These are phyloP conservation scores for Sepioteuthis lessoniana DNA, from an alignment of 2,888 invertebrate genomes.

Conservation along the genomic window DNA sequence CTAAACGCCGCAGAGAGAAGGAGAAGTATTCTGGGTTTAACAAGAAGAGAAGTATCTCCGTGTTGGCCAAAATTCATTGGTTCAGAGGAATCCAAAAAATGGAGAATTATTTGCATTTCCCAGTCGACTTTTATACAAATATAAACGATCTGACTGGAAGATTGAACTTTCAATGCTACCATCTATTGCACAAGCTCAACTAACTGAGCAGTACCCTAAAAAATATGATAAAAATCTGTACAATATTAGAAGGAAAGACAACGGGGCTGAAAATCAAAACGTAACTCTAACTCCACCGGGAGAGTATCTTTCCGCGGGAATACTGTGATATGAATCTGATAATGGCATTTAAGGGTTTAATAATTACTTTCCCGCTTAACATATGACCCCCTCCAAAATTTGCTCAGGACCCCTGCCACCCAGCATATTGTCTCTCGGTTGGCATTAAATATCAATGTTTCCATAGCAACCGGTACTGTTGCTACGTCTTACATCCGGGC, in stretches of 20 bases:
- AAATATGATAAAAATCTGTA: neutral
- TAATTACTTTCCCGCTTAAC: neutral
- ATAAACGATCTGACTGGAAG: neutral
- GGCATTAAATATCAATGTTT: slow-evolving; percentile 23
- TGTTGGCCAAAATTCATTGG: no score
- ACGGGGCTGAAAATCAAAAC: neutral
- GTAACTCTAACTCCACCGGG: neutral
- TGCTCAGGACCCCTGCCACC: neutral
- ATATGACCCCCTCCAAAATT: slow-evolving; percentile 14
- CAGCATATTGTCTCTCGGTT: neutral
- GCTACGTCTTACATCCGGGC: slow-evolving; percentile 33
- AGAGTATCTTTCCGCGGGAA: neutral
- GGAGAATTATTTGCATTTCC: no score
- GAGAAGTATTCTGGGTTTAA: no score
- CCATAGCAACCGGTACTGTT: slow-evolving; percentile 6
- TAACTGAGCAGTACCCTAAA: neutral
- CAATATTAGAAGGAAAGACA: neutral
- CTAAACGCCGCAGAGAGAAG: no score
- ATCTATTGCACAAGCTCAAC: neutral
- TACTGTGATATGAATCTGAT: neutral
- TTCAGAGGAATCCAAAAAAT: no score
- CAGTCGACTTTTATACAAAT: no score
- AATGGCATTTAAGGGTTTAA: slow-evolving; percentile 8
- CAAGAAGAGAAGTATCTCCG: no score
- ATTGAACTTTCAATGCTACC: neutral